These are phyloP conservation scores for Diprion similis DNA, from an alignment of 1,140 invertebrate species.

Conservation along the genomic window DNA sequence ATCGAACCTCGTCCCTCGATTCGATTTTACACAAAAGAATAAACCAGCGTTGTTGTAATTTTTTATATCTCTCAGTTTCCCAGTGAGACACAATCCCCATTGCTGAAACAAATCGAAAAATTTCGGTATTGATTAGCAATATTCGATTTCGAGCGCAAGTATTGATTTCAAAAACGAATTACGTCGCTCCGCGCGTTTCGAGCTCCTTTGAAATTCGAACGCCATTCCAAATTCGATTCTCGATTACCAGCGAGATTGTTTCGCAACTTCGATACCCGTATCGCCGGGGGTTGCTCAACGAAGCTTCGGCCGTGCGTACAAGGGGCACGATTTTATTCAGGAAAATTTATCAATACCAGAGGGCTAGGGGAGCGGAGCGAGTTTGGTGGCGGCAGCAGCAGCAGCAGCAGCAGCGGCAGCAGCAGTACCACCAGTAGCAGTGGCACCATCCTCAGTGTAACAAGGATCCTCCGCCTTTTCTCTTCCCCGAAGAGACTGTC, in stretches of 20 bases:
- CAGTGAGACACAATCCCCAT: too few species aligned
- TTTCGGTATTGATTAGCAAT: too few species aligned
- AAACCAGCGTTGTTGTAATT: too few species aligned
- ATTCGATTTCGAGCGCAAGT: too few species aligned
- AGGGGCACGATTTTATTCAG: constrained; percentile 22
- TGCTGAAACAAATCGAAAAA: too few species aligned
- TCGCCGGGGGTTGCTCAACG: not conserved
- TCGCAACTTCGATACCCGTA: not conserved
- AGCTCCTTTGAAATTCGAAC: too few species aligned
- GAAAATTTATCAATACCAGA: constrained; percentile 60
- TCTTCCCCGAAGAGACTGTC: too few species aligned
- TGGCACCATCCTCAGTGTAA: not conserved
- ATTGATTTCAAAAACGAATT: too few species aligned
- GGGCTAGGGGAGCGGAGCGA: constrained; percentile 19
- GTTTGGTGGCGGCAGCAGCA: constrained; percentile 24
- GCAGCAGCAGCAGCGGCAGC: not conserved
- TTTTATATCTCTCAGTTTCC: too few species aligned
- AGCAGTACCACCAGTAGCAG: not conserved
- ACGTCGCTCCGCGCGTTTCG: too few species aligned
- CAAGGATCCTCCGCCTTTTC: not conserved
- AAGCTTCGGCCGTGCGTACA: not conserved
- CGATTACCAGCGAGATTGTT: not conserved
- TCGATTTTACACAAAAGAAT: too few species aligned
- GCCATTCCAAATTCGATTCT: not conserved
- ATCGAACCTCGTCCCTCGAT: not conserved